Base-by-base conservation (phyloP, 2,797 vertebrate species). In the Pseudomugil tenellus region DNA sequence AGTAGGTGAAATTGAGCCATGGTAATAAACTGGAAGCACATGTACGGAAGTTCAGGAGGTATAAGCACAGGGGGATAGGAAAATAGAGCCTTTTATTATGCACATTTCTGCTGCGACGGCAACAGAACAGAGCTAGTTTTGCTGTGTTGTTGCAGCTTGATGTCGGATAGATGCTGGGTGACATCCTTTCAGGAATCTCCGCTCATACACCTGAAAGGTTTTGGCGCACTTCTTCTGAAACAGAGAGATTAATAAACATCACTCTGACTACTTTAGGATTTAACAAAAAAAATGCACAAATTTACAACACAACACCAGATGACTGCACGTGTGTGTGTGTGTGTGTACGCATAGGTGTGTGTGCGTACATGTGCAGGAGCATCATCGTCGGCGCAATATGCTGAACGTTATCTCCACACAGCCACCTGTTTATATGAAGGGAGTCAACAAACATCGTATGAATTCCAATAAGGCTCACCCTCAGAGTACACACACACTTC, bases 401-500 rank as follows among this genome's bases (percentile, higher is more conserved):
- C 71, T 65, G 71, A 66, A 76, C 67, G 76, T 88, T 91, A 91
- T 90, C 88, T 90, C 75, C 83, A 87, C 89, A 81, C 87, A 83
- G 84, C 87, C 91, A 92, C 91, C 90, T 92, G 91, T 91, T 92
- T 87, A 88, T 90, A 77, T 82, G 80, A 90, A 85, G 84, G 85
- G 80, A 91, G 86, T 87, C 89, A 83, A 89, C 85, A 91, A 87
- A 91, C 86, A 77, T 90, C 76, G 73, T 87, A 79, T 90, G 90
- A 91, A 92, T 89, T 91, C 83, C 84, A 92, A 88, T 90, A 85
- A 92, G 86, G 80, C 84, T 84, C 84, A 62, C 77, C 76, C 80
- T 81, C 76, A 21, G 75, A 85, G 83, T 76, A n/a, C n/a, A 81
- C 83, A 83, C 85, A 72, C 81, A 83, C 82, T 78, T 84, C 81